Conservation (phyloP, 2,888 invertebrate species). For the Auanema sp. region DNA sequence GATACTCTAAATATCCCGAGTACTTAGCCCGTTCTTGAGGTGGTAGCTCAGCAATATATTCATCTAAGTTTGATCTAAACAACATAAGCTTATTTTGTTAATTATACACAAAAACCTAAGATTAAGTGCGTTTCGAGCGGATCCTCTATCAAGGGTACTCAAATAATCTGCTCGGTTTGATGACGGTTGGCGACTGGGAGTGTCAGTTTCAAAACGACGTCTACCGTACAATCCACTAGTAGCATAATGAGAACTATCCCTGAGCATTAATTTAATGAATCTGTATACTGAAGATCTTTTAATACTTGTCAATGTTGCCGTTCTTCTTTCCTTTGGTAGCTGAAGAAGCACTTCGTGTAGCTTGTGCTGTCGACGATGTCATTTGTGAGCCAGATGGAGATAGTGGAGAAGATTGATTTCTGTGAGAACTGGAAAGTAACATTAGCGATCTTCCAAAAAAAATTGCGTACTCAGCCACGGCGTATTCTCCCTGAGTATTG, state of each 20-base stretch:
- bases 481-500: slow-evolving; percentile 8
- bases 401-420: slow-evolving; percentile 4
- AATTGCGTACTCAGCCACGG: not conserved
- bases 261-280: slow-evolving; percentile 2
- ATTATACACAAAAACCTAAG: not conserved
- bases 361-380: slow-evolving; percentile 16
- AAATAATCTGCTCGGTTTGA: slow-evolving; percentile 22
- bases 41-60: slow-evolving; percentile 31
- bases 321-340: not conserved
- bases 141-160: slow-evolving; percentile 13
- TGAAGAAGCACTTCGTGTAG: slow-evolving; percentile 7
- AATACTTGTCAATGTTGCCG: slow-evolving; percentile 15
- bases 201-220: not conserved
- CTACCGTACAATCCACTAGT: slow-evolving; percentile 10
- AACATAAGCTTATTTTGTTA: not conserved
- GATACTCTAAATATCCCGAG: slow-evolving; percentile 21
- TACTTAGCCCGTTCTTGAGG: slow-evolving; percentile 28
- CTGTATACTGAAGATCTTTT: not conserved
- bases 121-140: slow-evolving; percentile 1
- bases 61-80: slow-evolving; percentile 32
- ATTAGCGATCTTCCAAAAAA: not conserved
- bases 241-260: slow-evolving; percentile 18
- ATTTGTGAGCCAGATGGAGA: slow-evolving; percentile 18
- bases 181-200: slow-evolving; percentile 12
- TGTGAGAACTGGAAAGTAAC: slow-evolving; percentile 4